phyloP scores from a whole-genome alignment of 2,797 vertebrate species.

The Chaetophractus vellerosus region DNA sequence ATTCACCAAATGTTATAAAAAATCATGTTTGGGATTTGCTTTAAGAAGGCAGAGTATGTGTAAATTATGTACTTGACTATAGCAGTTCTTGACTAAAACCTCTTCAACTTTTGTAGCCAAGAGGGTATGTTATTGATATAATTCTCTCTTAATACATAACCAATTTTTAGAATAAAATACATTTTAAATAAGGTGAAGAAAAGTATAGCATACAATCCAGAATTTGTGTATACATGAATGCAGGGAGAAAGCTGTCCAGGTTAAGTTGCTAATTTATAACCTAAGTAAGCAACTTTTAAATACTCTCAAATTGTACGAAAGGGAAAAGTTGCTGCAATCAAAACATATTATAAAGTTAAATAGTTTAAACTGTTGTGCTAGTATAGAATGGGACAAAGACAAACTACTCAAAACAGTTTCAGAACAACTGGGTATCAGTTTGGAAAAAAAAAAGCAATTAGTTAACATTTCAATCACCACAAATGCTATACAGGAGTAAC shows the following conservation, averaged over 20 bases:
- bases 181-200: background rate
- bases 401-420: conserved; percentile 15
- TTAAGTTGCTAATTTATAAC: conserved; percentile 17
- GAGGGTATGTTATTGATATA: background rate
- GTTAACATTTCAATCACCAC: conserved; percentile 25
- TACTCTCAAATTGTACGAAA: conserved; percentile 51
- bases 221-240: background rate
- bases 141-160: background rate
- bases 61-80: background rate
- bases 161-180: background rate
- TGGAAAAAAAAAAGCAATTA: background rate
- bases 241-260: background rate
- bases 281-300: conserved; percentile 45
- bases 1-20: background rate
- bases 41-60: background rate
- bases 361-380: background rate
- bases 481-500: background rate
- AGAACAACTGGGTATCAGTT: background rate
- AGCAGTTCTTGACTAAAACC: background rate
- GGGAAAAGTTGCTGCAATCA: conserved; percentile 27
- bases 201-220: background rate
- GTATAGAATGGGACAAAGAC: background rate
- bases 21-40: background rate
- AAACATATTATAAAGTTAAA: conserved; percentile 47
- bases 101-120: background rate